These are phyloP conservation scores for Scomberomorus guttatus DNA, from an alignment of 2,797 vertebrate genomes.

Conservation along the genomic window DNA sequence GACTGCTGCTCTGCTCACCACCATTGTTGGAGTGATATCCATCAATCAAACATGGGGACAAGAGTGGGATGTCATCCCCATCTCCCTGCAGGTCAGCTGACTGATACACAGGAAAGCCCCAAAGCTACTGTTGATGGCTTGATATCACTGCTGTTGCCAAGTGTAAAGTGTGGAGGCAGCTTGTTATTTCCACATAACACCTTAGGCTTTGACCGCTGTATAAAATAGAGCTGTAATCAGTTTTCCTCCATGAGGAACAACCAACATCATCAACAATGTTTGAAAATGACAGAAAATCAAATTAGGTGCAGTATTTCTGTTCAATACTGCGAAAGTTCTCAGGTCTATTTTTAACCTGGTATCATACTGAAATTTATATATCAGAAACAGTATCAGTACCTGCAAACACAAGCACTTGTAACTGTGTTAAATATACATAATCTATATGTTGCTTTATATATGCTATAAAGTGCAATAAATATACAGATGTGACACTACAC, in stretches of 20 bases:
- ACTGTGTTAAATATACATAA: not conserved
- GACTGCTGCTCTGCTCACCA: slow-evolving; percentile 88
- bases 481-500: not conserved
- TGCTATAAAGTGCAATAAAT: not conserved
- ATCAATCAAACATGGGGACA: slow-evolving; percentile 94
- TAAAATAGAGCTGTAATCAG: slow-evolving; percentile 3
- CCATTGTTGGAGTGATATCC: slow-evolving; percentile 90
- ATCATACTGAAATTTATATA: not conserved
- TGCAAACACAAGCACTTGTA: not conserved
- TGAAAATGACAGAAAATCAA: too few relatives aligned
- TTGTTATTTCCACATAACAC: not conserved
- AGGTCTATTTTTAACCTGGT: not conserved
- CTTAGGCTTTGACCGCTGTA: slow-evolving; percentile 1
- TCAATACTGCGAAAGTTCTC: not conserved
- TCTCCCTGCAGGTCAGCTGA: slow-evolving; percentile 92
- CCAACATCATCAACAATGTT: too few relatives aligned
- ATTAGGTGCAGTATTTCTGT: too few relatives aligned
- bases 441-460: too few relatives aligned
- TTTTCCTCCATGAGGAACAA: not conserved
- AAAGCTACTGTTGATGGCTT: slow-evolving; percentile 9
- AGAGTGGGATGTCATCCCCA: slow-evolving; percentile 94
- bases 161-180: not conserved
- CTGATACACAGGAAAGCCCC: slow-evolving; percentile 5
- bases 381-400: not conserved
- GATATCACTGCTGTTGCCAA: not conserved